These are phyloP conservation scores for Frankliniella fusca DNA, from an alignment of 2,888 invertebrate genomes.

Conservation along the genomic window DNA sequence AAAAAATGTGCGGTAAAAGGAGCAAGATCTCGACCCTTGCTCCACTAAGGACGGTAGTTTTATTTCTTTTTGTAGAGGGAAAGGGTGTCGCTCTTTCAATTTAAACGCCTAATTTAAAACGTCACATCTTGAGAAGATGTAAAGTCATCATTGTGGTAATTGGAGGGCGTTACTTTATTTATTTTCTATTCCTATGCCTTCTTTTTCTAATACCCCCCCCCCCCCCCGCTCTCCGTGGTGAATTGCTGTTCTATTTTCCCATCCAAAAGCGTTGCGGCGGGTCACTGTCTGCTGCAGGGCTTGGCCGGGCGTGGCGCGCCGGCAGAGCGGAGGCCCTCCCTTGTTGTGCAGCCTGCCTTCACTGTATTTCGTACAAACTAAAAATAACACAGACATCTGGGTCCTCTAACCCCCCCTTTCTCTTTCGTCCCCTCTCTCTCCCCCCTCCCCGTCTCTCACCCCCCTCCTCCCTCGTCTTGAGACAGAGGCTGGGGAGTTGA, in stretches of 20 bases:
- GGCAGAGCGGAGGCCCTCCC: neutral
- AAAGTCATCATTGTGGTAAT: no score
- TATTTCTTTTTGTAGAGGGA: no score
- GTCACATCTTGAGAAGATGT: no score
- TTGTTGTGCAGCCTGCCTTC: constrained; percentile 1
- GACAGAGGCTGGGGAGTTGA: neutral
- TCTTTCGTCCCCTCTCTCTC: neutral
- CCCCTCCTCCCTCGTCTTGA: neutral
- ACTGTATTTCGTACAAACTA: constrained; percentile 14
- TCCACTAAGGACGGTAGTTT: no score
- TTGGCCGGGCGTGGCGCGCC: neutral
- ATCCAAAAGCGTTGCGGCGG: neutral
- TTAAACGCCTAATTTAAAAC: no score
- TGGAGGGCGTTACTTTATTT: no score
- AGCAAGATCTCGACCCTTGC: no score
- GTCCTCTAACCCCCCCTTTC: neutral
- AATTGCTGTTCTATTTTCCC: neutral
- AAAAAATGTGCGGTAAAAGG: no score
- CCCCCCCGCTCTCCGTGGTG: no score
- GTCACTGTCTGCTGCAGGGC: neutral
- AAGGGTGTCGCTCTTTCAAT: no score
- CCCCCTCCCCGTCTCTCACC: neutral
- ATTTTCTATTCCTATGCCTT: no score
- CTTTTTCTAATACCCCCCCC: no score
- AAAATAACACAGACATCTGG: constrained; percentile 24